phyloP scores from a whole-genome alignment of 2,797 vertebrate genomes.

The Ptychobarbus kaznakovi region DNA sequence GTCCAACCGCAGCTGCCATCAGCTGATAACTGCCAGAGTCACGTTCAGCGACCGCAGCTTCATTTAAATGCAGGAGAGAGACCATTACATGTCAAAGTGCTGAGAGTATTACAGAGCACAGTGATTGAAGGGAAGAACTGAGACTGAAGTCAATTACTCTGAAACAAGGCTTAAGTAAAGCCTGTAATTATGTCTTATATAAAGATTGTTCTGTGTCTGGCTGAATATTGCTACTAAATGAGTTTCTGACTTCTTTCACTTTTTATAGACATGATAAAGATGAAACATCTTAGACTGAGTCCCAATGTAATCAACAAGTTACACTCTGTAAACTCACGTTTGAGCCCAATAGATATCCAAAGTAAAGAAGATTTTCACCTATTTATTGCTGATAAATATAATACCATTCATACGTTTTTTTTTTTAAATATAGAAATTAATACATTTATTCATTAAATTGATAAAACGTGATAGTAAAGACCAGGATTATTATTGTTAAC shows the following conservation, averaged over 20 bases:
- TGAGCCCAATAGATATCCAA: neutral
- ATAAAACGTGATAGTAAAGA: neutral
- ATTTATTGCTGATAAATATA: neutral
- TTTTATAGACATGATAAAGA: neutral
- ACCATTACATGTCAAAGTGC: constrained; percentile 11
- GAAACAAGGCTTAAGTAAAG: constrained; percentile 12
- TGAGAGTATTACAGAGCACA: neutral
- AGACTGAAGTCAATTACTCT: constrained; percentile 18
- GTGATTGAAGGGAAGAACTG: neutral
- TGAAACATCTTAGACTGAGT: neutral
- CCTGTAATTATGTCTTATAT: neutral
- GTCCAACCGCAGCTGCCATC: constrained; percentile 59
- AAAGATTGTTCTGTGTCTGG: neutral
- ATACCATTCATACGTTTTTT: neutral
- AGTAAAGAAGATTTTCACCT: neutral
- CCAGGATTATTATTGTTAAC: neutral
- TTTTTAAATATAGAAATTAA: neutral
- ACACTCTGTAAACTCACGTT: neutral
- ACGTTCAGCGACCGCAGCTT: constrained; percentile 27
- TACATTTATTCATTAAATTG: neutral
- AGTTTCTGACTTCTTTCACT: neutral
- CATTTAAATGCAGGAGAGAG: constrained; percentile 12
- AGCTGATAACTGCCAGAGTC: constrained; percentile 60
- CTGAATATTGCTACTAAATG: neutral
- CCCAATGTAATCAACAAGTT: neutral